Evolutionary conservation across 2,113 vertebrate species (phyloP).

Genomic region (Apteryx mantelli): DNA sequence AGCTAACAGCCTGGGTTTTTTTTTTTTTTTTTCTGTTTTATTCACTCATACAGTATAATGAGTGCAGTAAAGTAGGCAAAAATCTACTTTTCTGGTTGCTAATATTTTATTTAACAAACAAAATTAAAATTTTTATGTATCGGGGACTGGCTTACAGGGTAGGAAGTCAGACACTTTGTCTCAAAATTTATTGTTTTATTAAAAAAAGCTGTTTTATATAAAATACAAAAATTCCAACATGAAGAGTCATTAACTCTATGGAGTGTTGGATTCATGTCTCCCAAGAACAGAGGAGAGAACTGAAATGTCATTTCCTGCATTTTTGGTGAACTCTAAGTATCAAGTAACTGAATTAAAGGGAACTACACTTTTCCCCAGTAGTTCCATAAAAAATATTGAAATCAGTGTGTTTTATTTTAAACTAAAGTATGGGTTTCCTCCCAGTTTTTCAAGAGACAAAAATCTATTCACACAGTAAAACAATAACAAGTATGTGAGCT

Average conservation of each 20-base stretch:
- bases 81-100: neutral
- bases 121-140: neutral
- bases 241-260: neutral
- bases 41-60: neutral
- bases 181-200: neutral
- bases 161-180: neutral
- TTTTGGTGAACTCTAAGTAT: neutral
- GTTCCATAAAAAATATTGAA: neutral
- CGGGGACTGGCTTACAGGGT: fast-evolving
- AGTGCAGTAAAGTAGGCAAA: neutral
- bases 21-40: neutral
- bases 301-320: neutral
- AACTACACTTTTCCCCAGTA: neutral
- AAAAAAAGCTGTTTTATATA: neutral
- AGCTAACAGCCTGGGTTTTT: neutral
- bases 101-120: neutral
- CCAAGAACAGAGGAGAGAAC: neutral
- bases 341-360: neutral
- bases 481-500: neutral
- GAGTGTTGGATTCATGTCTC: neutral
- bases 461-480: neutral
- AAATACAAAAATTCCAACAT: neutral
- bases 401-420: neutral
- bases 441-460: neutral
- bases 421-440: neutral